phyloP scores from a whole-genome alignment of 2,888 invertebrate genomes.

The Pandemis heparana region DNA sequence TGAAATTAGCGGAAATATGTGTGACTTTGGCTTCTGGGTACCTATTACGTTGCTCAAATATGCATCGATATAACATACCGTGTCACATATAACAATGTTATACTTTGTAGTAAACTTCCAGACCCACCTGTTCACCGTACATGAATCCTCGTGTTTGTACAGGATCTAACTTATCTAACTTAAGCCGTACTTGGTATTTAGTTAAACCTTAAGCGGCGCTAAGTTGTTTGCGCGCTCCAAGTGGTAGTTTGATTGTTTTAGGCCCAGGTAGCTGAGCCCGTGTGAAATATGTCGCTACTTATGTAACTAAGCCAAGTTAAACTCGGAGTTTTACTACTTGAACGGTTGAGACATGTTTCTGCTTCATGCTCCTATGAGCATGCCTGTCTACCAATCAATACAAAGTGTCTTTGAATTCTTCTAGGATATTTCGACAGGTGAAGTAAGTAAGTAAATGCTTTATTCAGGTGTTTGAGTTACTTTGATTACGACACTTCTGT shows the following conservation, averaged over 20 bases:
- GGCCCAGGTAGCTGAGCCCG: constrained; percentile 79
- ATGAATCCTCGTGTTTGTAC: constrained; percentile 46
- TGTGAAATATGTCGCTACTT: constrained; percentile 83
- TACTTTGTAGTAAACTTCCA: constrained; percentile 24
- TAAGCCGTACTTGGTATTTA: constrained; percentile 81
- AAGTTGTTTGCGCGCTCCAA: constrained; percentile 64
- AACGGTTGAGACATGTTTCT: constrained; percentile 46
- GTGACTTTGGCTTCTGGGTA: too few species aligned
- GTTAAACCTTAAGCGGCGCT: constrained; percentile 75
- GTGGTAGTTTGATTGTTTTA: constrained; percentile 83
- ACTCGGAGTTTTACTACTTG: constrained; percentile 79
- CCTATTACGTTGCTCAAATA: background rate
- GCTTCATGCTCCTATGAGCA: constrained; percentile 1
- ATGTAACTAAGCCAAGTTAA: constrained; percentile 78
- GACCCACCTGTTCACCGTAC: constrained; percentile 35
- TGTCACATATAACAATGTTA: background rate
- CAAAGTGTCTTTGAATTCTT: too few species aligned
- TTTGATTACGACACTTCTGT: too few species aligned
- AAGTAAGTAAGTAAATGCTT: too few species aligned
- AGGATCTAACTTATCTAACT: constrained; percentile 75
- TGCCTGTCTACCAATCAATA: too few species aligned
- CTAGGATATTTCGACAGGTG: too few species aligned
- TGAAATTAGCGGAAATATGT: too few species aligned
- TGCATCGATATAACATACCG: background rate
- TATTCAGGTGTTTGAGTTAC: too few species aligned